Conservation (phyloP, 1,140 invertebrate species). For the Bathynomus jamesi region DNA sequence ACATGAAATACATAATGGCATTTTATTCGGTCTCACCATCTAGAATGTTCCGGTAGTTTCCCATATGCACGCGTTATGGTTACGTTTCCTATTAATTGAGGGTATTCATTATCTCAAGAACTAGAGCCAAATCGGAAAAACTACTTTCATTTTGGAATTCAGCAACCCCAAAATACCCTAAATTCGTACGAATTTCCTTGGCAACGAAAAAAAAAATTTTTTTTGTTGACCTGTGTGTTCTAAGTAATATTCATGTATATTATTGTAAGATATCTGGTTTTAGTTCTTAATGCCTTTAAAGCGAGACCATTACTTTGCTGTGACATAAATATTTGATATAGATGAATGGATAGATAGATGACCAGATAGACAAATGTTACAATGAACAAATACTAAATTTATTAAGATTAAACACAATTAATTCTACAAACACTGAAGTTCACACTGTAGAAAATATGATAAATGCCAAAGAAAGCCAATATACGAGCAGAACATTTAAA, state of each 20-base stretch:
- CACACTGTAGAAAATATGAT: not conserved
- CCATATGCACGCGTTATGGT: too few relatives aligned
- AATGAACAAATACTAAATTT: not conserved
- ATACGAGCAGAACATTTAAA: not conserved
- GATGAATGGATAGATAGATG: not conserved
- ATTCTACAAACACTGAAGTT: not conserved
- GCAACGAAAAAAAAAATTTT: too few relatives aligned
- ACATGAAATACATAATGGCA: too few relatives aligned
- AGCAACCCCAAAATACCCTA: too few relatives aligned
- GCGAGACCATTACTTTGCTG: not conserved
- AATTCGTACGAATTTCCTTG: too few relatives aligned
- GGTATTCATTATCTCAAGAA: too few relatives aligned
- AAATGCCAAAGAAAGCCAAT: not conserved
- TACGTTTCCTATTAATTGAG: too few relatives aligned
- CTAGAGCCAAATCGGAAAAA: too few relatives aligned
- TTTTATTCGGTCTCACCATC: too few relatives aligned
- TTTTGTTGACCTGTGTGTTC: too few relatives aligned
- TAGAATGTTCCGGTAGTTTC: too few relatives aligned
- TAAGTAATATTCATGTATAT: not conserved
- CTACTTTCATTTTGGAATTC: too few relatives aligned
- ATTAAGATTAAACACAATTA: not conserved
- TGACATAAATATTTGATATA: not conserved
- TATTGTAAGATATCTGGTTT: not conserved
- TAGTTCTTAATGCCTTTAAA: not conserved
- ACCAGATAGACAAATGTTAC: not conserved